Conservation (phyloP, 1,140 invertebrate species). For the Amphibalanus amphitrite region DNA sequence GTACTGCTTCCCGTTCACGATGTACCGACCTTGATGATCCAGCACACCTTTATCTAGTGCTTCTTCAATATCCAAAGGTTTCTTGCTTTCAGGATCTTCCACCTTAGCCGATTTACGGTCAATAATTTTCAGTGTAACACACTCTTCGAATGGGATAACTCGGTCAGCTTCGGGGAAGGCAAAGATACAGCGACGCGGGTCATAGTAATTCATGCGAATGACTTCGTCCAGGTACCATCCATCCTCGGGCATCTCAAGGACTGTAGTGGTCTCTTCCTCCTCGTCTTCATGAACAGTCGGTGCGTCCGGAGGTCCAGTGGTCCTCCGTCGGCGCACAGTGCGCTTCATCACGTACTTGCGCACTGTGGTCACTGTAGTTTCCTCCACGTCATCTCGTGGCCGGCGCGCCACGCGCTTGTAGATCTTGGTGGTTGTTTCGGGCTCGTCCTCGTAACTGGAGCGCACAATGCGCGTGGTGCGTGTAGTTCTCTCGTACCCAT, state of each 20-base stretch:
- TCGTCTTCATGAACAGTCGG: neutral
- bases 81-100: slow-evolving; percentile 48
- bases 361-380: neutral
- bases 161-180: slow-evolving; percentile 71
- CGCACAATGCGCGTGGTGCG: neutral
- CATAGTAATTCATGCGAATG: slow-evolving; percentile 54
- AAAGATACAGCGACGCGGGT: slow-evolving; percentile 62
- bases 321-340: neutral
- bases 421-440: neutral
- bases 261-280: slow-evolving; percentile 7
- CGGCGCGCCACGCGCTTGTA: neutral
- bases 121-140: slow-evolving; percentile 64
- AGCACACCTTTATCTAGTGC: slow-evolving; percentile 59
- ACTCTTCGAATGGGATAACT: slow-evolving; percentile 69
- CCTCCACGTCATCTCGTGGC: neutral
- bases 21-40: slow-evolving; percentile 56
- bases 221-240: slow-evolving; percentile 62
- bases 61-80: slow-evolving; percentile 48
- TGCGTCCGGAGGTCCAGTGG: neutral
- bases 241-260: slow-evolving; percentile 32
- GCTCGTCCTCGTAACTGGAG: neutral
- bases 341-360: neutral
- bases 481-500: neutral
- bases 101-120: slow-evolving; percentile 60
- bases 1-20: slow-evolving; percentile 30